Evolutionary conservation across 1,140 invertebrate genomes (phyloP).

Genomic region (Penaeus japonicus): DNA sequence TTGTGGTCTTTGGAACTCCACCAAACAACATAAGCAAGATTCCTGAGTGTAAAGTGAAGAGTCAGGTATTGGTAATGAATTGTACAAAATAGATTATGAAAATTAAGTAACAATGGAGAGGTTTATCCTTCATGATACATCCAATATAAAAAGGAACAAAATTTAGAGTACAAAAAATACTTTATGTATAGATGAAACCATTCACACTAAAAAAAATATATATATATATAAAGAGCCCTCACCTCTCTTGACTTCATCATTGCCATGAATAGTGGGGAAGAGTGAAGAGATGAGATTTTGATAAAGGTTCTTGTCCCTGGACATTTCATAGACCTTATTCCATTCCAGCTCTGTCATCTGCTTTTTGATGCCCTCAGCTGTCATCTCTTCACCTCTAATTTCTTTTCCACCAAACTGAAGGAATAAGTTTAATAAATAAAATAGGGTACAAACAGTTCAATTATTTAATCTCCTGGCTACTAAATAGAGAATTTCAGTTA

Average conservation of each 20-base stretch:
- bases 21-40: slow-evolving; percentile 97
- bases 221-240: not conserved
- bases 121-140: too few relatives aligned
- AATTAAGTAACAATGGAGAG: too few relatives aligned
- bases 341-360: slow-evolving; percentile 96
- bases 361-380: slow-evolving; percentile 89
- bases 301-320: slow-evolving; percentile 89
- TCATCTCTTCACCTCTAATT: slow-evolving; percentile 75
- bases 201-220: too few relatives aligned
- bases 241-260: slow-evolving; percentile 96
- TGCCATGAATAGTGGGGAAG: slow-evolving; percentile 97
- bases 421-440: not conserved
- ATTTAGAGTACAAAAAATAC: not conserved
- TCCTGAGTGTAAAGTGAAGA: slow-evolving; percentile 62
- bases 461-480: too few relatives aligned
- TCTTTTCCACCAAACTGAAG: slow-evolving; percentile 68
- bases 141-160: not conserved
- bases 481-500: too few relatives aligned
- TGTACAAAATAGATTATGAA: too few relatives aligned
- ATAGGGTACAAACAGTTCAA: too few relatives aligned
- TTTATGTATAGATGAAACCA: not conserved
- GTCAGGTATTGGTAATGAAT: not conserved
- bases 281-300: slow-evolving; percentile 90
- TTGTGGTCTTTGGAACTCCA: slow-evolving; percentile 94
- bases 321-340: slow-evolving; percentile 98